Conservation (phyloP, 2,113 vertebrate genomes). For the Condylura cristata region DNA sequence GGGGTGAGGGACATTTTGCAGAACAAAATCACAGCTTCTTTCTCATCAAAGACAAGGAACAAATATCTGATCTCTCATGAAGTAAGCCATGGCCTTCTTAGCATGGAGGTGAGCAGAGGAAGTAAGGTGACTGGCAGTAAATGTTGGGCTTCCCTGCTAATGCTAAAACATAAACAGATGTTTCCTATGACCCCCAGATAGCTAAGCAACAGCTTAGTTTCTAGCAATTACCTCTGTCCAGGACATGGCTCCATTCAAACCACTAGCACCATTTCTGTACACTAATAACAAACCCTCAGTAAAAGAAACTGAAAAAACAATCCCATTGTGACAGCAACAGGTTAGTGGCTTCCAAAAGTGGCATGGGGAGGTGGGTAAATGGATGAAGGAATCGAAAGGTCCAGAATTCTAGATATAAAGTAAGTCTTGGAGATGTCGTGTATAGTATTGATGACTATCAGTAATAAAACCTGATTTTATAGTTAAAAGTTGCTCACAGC, state of each 20-base stretch:
- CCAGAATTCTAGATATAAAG: background rate
- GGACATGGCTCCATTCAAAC: background rate
- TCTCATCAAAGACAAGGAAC: background rate
- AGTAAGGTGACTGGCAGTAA: background rate
- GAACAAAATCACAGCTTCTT: slow-evolving; percentile 51
- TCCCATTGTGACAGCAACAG: background rate
- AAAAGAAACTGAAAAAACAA: background rate
- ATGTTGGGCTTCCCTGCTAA: background rate
- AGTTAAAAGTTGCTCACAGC: background rate
- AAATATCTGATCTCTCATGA: slow-evolving; percentile 28
- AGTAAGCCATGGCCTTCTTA: background rate
- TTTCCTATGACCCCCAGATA: background rate
- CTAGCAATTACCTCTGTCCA: background rate
- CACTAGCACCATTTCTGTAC: background rate
- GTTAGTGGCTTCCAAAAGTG: background rate
- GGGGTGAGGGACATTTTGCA: background rate
- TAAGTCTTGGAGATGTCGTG: background rate
- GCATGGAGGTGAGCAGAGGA: background rate
- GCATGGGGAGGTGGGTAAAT: background rate
- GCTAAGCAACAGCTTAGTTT: background rate
- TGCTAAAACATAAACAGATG: background rate
- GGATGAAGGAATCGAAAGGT: background rate
- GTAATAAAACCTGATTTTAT: background rate
- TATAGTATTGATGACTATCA: background rate
- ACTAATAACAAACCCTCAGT: background rate